Base-by-base conservation (phyloP, 2,888 invertebrate species). In the Melieria picta region DNA sequence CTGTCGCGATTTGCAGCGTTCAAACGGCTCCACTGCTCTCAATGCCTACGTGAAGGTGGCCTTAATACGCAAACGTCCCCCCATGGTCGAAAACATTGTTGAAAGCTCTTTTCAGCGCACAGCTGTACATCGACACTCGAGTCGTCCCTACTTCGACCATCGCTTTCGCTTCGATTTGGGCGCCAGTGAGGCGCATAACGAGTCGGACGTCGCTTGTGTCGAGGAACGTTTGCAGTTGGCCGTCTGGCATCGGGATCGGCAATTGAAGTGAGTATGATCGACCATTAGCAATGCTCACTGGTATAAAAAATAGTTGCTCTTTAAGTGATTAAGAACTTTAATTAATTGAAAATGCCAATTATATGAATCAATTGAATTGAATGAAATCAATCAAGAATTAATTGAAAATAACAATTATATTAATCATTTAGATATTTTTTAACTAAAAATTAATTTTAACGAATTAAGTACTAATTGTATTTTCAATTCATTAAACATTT, bases 161-260 rank as follows among this genome's bases (percentile, higher is more conserved):
- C 91, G 91, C 77, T 90, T 95, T 81, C 90, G 90, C 79, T 90
- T 94, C 77, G 91, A 92, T 75, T 72, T 83, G 69, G 57, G 62
- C 10, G 56, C 63, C 1, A 5, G 13, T 46, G n/a, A n/a, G 13
- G 55, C 57, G 42, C 50, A 50, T 16, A 42, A 30, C 7, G 57
- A 58, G 43, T n/a, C 42, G 4, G 47, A 16, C 7, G 66, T 65
- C 7, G 43, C 69, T 3, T 58, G 62, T 30, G 75, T 56, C n/a
- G 72, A 77, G 16, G 76, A 89, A 91, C 84, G 78, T 7, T 88
- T 94, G 60, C 91, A 93, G 79, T 89, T 95, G 79, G 94, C 95
- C 60, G 94, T 94, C 61, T 95, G 95, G 95, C 95, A 95, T 85
- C 89, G 95, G 77, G 94, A 95, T 87, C 91, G 94, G 79, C 91